Evolutionary conservation across 2,113 vertebrate species (phyloP), one percentile per base, ranked within the genome.

Genomic region (Austrofundulus limnaeus): DNA sequence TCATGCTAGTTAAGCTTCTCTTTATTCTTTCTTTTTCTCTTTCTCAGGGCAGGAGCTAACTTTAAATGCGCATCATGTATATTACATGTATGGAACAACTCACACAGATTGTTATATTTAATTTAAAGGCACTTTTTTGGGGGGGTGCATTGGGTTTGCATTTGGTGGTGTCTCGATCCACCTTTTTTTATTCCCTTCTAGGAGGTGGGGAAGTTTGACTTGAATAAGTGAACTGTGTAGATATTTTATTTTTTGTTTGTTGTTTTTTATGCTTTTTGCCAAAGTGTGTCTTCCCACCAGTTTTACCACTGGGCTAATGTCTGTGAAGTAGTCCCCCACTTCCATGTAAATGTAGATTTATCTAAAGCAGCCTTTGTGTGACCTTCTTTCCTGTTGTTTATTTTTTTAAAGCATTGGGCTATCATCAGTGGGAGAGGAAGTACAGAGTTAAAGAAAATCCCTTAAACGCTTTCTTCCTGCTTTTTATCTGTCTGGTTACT

Each of bases 211-310:
- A 66, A 39, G 71, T 81, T 80, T 66, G 72, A 87, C 75, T 85
- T 81, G 82, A 82, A 78, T 13, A 41, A 73, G 56, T 74, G 55
- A 82, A 59, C 57, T 74, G 68, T 82, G 66, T 75, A 76, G 72
- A 85, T 72, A 78, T 25, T 71, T 61, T n/a, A n/a, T n/a, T n/a
- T n/a, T n/a, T n/a, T n/a, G n/a, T n/a, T 72, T 48, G 39, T 53
- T 19, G 60, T 52, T 48, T 9, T 62, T 70, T 64, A 70, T 72
- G 78, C 78, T 85, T 81, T 85, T 59, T 84, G 84, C 83, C 87
- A 85, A 87, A 89, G 86, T 87, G 80, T 82, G 82, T 86, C 84
- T 83, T 88, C 80, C 83, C 74, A 42, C 78, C 81, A 75, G 64
- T 66, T 16, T 16, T 45, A 39, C 42, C 65, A 54, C 77, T 82